Evolutionary conservation across 1,140 invertebrate genomes (phyloP), one percentile per base, ranked within the genome.

Genomic region (Teleopsis dalmanni): DNA sequence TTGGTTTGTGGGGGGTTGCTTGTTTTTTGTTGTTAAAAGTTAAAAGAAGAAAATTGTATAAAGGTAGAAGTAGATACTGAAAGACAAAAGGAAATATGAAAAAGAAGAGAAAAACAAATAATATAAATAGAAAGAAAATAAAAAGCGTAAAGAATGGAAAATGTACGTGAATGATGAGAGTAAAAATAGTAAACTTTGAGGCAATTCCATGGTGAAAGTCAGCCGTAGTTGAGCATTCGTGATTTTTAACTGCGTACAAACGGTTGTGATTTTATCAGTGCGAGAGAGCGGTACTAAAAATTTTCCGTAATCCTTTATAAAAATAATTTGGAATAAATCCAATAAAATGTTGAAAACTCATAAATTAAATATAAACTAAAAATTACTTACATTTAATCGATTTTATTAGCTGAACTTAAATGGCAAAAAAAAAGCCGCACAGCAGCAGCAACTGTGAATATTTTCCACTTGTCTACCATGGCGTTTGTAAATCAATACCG

Each of bases 401-500:
- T n/a, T n/a, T n/a, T n/a, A n/a, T n/a, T n/a, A n/a, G n/a, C n/a
- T n/a, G n/a, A n/a, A n/a, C n/a, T n/a, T n/a, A n/a, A n/a, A n/a
- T 9, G 8, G 35, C 35, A 8, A 7, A 14, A 37, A 31, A 31
- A n/a, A n/a, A n/a, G n/a, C n/a, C n/a, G n/a, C n/a, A n/a, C n/a
- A n/a, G n/a, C 22, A 26, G 25, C 19, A 48, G 45, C 44, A 4
- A 29, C 31, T 34, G 34, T 50, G 27, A 8, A 11, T 33, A 19
- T 13, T 23, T 16, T 34, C 9, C 13, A 31, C 31, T 11, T 43
- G 31, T 35, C 29, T 46, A 36, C 33, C 33, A 36, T 53, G 38
- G 41, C 47, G 25, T 50, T n/a, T 63, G 58, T 65, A 66, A 65
- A 65, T 65, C 63, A 65, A 65, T 66, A 63, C 57, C 57, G 53